Percentiles rank a stretch among this genome's conserved stretches.
phyloP scores from a whole-genome alignment of 2,113 vertebrate species.

The Cheilinus undulatus region DNA sequence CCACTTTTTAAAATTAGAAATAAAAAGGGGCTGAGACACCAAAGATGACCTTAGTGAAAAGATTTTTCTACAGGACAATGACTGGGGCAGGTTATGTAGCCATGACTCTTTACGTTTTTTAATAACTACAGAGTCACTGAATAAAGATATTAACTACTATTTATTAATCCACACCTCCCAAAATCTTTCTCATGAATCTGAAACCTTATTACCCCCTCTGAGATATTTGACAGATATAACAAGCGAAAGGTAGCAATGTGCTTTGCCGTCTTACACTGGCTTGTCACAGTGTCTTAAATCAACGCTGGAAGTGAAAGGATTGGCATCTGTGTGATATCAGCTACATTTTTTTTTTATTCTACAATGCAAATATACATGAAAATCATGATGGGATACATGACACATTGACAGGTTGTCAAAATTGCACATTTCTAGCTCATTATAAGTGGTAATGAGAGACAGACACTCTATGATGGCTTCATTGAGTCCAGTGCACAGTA shows the following conservation, averaged over 20 bases:
- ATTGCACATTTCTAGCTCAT: not conserved
- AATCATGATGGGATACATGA: conserved; percentile 44
- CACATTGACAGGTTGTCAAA: conserved; percentile 40
- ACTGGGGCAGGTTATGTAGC: conserved; percentile 1
- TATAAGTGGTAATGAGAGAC: conserved; percentile 12
- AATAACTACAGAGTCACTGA: not conserved
- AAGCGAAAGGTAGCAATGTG: conserved; percentile 11
- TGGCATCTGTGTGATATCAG: conserved; percentile 6
- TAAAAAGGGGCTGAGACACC: conserved; percentile 2
- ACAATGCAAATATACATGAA: conserved; percentile 10
- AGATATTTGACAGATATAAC: conserved; percentile 13
- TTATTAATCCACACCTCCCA: conserved; percentile 8
- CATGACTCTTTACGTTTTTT: conserved; percentile 16
- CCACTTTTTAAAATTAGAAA: not conserved
- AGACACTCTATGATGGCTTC: conserved; percentile 7
- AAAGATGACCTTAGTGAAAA: conserved; percentile 5
- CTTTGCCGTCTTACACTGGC: conserved; percentile 19
- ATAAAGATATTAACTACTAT: not conserved
- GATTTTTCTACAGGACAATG: not conserved
- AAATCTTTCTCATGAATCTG: not conserved
- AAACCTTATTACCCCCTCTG: conserved; percentile 24
- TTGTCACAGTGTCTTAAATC: conserved; percentile 16
- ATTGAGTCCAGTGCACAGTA: not conserved
- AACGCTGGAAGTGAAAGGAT: not conserved
- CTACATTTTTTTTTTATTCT: not conserved